These are phyloP conservation scores for Drosophila pseudotakahashii DNA, from an alignment of 2,888 invertebrate species.

Conservation along the genomic window DNA sequence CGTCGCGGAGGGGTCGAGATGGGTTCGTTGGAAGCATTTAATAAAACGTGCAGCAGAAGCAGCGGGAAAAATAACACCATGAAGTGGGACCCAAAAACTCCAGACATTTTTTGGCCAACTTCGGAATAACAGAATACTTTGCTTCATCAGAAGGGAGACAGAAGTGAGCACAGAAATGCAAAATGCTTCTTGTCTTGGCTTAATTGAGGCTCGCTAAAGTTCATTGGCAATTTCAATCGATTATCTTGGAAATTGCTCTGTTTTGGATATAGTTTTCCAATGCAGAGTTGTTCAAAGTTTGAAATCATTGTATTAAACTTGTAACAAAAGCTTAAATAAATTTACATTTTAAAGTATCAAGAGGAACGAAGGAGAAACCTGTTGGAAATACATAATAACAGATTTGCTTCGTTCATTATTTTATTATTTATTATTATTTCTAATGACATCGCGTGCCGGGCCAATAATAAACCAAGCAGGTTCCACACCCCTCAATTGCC, in stretches of 20 bases:
- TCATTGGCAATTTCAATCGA: conserved; percentile 8
- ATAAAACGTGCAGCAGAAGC: conserved; percentile 28
- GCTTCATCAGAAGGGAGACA: conserved; percentile 4
- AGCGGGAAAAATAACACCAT: conserved; percentile 1
- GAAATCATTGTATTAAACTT: not conserved
- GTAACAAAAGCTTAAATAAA: not conserved
- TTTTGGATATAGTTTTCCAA: not conserved
- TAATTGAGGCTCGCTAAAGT: conserved; percentile 28
- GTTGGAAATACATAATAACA: conserved; percentile 20
- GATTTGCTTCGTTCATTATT: conserved; percentile 42
- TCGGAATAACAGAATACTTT: conserved; percentile 43
- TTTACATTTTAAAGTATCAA: not conserved
- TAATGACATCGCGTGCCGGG: conserved; percentile 64
- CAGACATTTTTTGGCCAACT: conserved; percentile 41
- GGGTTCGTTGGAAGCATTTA: conserved; percentile 27
- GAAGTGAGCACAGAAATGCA: conserved; percentile 16
- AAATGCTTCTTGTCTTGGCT: conserved; percentile 23
- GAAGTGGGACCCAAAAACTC: conserved; percentile 7
- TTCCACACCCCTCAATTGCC: not conserved
- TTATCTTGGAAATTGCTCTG: conserved; percentile 1
- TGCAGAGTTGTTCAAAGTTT: not conserved
- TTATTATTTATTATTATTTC: conserved; percentile 53
- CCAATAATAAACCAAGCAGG: conserved; percentile 2
- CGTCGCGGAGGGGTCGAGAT: conserved; percentile 8
- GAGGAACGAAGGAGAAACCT: not conserved